Percentiles rank a stretch among this genome's conserved stretches.
Conservation (phyloP, 2,797 vertebrate genomes). For the Ciconia nigra region DNA sequence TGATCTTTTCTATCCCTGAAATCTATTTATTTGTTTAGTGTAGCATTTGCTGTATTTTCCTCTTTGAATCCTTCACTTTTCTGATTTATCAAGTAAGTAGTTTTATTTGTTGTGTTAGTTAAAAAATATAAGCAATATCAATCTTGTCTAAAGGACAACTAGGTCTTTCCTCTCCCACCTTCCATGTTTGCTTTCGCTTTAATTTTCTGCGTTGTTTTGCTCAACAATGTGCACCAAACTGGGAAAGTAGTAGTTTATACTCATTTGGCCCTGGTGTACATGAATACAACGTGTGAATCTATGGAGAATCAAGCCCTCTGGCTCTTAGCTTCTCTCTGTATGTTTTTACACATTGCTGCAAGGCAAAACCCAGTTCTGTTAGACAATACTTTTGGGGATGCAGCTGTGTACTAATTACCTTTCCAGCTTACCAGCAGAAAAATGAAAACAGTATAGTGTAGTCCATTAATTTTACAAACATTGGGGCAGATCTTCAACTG, state of each 20-base stretch:
- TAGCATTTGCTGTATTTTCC: background rate
- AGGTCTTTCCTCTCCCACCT: background rate
- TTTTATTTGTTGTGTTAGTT: background rate
- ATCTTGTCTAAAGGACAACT: background rate
- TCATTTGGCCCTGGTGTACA: background rate
- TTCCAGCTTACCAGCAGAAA: background rate
- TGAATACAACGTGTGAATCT: background rate
- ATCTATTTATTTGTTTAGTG: background rate
- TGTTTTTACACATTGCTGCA: background rate
- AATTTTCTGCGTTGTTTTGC: background rate
- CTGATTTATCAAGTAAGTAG: background rate
- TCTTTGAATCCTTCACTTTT: background rate
- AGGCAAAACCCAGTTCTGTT: background rate
- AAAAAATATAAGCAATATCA: background rate
- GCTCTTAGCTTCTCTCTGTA: background rate
- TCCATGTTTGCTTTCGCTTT: background rate
- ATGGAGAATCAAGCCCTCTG: background rate
- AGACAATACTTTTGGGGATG: background rate
- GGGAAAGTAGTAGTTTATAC: background rate
- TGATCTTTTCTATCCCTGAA: background rate
- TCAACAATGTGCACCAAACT: background rate
- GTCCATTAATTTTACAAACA: constrained; percentile 23
- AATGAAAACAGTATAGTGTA: background rate
- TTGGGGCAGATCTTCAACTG: background rate
- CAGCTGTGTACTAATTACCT: constrained; percentile 21